Base-by-base conservation (phyloP, 2,888 invertebrate species). In the Euplexia lucipara region DNA sequence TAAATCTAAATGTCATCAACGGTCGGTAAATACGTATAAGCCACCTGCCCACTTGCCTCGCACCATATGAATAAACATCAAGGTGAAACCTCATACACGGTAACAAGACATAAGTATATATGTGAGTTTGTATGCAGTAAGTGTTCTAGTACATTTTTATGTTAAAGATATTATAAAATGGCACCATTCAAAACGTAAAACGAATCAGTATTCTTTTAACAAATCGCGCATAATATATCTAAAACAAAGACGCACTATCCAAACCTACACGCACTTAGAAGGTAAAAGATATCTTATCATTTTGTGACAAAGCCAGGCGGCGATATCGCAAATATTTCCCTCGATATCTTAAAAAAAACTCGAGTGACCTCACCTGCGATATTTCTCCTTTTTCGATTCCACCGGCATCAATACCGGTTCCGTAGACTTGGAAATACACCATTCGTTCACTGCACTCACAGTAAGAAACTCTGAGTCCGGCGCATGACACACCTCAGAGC, bases 361-460 rank as follows among this genome's bases (percentile, higher is more conserved):
- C 74, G 84, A 89, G 85, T 89, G 87, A 90, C 83, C 93, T 93
- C 89, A 95, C 95, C 95, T 95, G 89, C 93, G 89, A 91, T 95
- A 95, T 88, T 95, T 95, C 85, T 95, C 95, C 89, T 94, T 94
- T 91, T 95, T 95, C 35, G 93, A 90, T 91, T 95, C 93, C 80
- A 92, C 90, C 67, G 92, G 93, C 82, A 94, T 83, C 82, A 92
- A 88, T 85, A 91, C 89, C 84, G 94, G 92, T 87, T 92, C 91
- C 72, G 85, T 82, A 61, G 93, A 91, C 86, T 93, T 92, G 79
- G 93, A 89, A 78, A 95, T 90, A 88, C 95, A 95, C 94, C 95
- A 95, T 85, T 95, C 95, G 86, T 95, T 95, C 87, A 95, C 94
- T 87, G 95, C 94, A 93, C 95, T 94, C 85, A 95, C 94, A 79